Conservation (phyloP, 1,140 invertebrate species). For the Formica exsecta region DNA sequence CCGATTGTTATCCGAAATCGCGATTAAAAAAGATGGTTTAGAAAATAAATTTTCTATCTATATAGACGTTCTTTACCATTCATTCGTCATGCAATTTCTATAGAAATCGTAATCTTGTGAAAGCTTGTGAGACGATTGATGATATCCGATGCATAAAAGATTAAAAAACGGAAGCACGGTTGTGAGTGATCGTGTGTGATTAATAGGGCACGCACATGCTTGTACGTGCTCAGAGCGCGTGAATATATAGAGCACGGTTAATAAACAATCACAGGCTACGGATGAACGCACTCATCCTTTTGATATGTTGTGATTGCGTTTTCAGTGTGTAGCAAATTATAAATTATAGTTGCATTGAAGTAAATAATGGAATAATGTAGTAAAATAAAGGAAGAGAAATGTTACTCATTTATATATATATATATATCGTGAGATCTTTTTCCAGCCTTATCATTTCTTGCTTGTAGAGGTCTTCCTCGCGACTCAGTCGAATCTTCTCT, state of each 20-base stretch:
- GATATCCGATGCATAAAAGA: background rate
- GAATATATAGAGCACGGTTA: background rate
- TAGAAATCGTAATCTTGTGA: background rate
- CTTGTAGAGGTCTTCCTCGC: constrained; percentile 95
- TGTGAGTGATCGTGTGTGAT: background rate
- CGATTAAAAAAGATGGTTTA: background rate
- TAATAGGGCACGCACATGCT: background rate
- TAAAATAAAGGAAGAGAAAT: background rate
- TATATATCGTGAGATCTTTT: constrained; percentile 93
- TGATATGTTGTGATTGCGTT: background rate
- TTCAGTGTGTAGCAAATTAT: too few species aligned
- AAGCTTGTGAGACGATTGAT: background rate
- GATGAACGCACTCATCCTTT: background rate
- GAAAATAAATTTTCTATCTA: constrained; percentile 21
- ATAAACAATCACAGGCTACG: background rate
- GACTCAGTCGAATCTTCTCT: constrained; percentile 89
- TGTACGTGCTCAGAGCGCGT: background rate
- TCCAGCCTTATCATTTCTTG: constrained; percentile 96
- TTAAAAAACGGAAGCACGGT: background rate
- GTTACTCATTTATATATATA: background rate
- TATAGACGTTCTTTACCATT: background rate
- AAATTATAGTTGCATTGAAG: too few species aligned
- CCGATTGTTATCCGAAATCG: background rate
- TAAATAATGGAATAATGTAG: background rate
- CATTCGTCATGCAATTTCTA: background rate